Base-by-base conservation (phyloP, 2,113 vertebrate species). In the Chaenogobius annularis region DNA sequence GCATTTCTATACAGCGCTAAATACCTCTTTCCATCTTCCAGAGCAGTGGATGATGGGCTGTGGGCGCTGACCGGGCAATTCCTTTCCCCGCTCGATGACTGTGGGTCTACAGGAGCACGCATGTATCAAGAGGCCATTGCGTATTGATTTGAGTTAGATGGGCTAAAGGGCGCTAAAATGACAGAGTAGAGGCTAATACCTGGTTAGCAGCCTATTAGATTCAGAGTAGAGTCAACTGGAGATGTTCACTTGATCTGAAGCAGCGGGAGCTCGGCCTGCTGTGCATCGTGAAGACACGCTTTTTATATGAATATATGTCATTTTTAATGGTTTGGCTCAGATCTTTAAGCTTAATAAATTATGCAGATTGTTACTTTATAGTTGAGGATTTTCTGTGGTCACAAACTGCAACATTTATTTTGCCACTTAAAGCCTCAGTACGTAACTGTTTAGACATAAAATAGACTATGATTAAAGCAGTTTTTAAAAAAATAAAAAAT, bases 141-240 rank as follows among this genome's bases (percentile, higher is more conserved):
- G 62, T 85, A 87, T 84, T 69, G 74, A 89, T 89, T 89, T 43
- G 66, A 70, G 73, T 82, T 73, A 84, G 68, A 66, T 12, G 78
- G 82, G 73, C 73, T 78, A 80, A 77, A 78, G 48, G 63, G 64
- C n/a, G 70, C 61, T 77, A 81, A 75, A 88, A 66, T 89, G 84
- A 83, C 83, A 84, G 77, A 73, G 72, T 82, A 75, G 74, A 44
- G 63, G 12, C 72, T 89, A 85, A 85, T 82, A 69, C 74, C 74
- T 76, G 69, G 61, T 87, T 82, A 85, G 58, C 58, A 67, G 37
- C 67, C 66, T 65, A 64, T 5, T 62, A 62, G 6, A 44, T 66
- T 56, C 70, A 59, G 69, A 73, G 56, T 59, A 61, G 15, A 61
- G 8, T 64, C 35, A 44, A 12, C 6, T 37, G 22, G 44, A 23